Evolutionary conservation across 2,888 invertebrate species (phyloP), one percentile per base, ranked within the genome.

Genomic region (Graphium colonna): DNA sequence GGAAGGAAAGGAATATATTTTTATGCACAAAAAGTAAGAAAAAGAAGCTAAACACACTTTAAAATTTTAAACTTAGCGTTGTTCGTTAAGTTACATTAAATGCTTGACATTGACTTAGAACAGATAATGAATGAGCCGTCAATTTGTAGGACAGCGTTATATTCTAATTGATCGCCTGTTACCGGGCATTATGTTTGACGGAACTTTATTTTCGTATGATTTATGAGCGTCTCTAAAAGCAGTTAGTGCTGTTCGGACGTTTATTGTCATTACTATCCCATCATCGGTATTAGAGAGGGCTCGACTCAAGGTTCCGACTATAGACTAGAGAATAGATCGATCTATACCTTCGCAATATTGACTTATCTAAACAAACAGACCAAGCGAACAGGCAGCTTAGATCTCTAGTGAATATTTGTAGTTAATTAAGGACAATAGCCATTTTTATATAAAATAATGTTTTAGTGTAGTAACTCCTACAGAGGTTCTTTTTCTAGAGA

Each of bases 281-380:
- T 76, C 71, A 67, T 62, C 61, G 64, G 60, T 47, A 68, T 73
- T 74, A 73, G 74, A 73, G 66, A 67, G 72, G 73, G 65, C 55
- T 49, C 38, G 33, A 56, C 61, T 69, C 73, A 73, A 75, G 75
- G 73, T 64, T 56, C 18, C 21, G 5, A 5, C 21, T 5, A 21
- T 21, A 21, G 21, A 21, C 21, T n/a, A n/a, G n/a, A n/a, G n/a
- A n/a, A n/a, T n/a, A n/a, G n/a, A n/a, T n/a, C n/a, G n/a, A n/a
- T n/a, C n/a, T n/a, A n/a, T n/a, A n/a, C n/a, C n/a, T n/a, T n/a
- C n/a, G n/a, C n/a, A n/a, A n/a, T n/a, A n/a, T n/a, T n/a, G n/a
- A n/a, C n/a, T n/a, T n/a, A n/a, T n/a, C n/a, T n/a, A n/a, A n/a
- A n/a, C n/a, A n/a, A n/a, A n/a, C n/a, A n/a, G n/a, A n/a, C n/a